Evolutionary conservation across 2,888 invertebrate genomes (phyloP).

Genomic region (Abrostola triplasia): DNA sequence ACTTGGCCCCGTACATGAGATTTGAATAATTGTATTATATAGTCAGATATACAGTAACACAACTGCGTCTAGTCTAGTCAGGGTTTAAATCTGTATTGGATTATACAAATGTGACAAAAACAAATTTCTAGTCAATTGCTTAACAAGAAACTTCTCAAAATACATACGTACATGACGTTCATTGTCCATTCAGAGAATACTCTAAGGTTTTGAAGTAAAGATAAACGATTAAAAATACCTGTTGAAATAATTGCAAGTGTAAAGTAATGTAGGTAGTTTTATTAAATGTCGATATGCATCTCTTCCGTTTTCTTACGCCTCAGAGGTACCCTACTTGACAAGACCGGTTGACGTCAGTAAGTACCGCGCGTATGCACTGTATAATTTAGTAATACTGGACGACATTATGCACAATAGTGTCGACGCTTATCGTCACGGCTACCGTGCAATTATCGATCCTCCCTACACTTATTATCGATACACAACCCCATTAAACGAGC

Average conservation of each 20-base stretch:
- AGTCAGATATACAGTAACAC: neutral
- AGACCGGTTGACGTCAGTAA: conserved; percentile 63
- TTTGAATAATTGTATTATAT: conserved; percentile 11
- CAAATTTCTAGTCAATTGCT: neutral
- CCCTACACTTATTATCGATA: conserved; percentile 73
- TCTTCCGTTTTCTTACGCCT: conserved; percentile 23
- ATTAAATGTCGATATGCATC: conserved; percentile 4
- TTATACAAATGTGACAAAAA: neutral
- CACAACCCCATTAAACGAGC: conserved; percentile 67
- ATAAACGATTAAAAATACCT: neutral
- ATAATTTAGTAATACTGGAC: conserved; percentile 83
- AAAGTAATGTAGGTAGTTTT: neutral
- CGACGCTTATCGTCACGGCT: conserved; percentile 77
- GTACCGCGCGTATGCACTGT: conserved; percentile 59
- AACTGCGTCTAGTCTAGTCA: neutral
- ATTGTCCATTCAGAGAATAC: too few relatives aligned
- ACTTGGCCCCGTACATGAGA: conserved; percentile 59
- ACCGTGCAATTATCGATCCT: conserved; percentile 81
- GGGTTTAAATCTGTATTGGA: neutral
- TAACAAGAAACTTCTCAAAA: too few relatives aligned
- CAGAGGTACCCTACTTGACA: conserved; percentile 32
- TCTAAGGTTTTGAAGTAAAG: too few relatives aligned
- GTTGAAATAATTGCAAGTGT: neutral
- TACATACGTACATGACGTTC: too few relatives aligned
- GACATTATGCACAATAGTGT: conserved; percentile 84